Evolutionary conservation across 2,797 vertebrate species (phyloP), one percentile per base, ranked within the genome.

Genomic region (Esox lucius): DNA sequence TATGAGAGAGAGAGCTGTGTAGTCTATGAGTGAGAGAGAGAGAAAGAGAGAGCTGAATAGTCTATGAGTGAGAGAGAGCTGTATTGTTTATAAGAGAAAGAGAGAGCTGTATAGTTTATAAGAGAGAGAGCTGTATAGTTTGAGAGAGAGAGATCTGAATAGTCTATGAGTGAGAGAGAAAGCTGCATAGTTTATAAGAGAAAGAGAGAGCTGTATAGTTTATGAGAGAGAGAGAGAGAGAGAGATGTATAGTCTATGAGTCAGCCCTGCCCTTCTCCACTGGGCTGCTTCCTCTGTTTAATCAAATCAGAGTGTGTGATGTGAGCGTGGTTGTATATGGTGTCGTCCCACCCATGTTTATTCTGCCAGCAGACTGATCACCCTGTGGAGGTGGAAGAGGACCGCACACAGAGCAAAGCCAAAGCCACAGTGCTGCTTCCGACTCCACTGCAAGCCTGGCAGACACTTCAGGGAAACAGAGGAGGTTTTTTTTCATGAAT

Each of bases 391-490:
- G 70, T 78, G 77, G 86, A 89, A 73, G 68, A 77, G 77, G 88
- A 89, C 86, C 88, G 88, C 88, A 89, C 88, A 89, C 88, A 86
- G 83, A 64, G 88, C 71, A 75, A 56, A 78, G 82, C 79, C 78
- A 76, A 79, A 81, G 69, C 83, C 74, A 22, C 77, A 78, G 39
- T n/a, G 48, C 68, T 24, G 53, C 68, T 24, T 87, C 83, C 77
- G 75, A 78, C 79, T 65, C 78, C 51, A 33, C 70, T 69, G 64
- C 17, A 75, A 80, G 75, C 70, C 80, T 81, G 80, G 77, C 80
- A 76, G 72, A 62, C 73, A 24, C 68, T 70, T 48, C 77, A 68
- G 77, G 79, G 76, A 76, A 78, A 68, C 80, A 78, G 77, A 78
- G 76, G 75, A 78, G 80, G 81, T 79, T 74, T 81, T 42, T 49